These are phyloP conservation scores for Ophiothrix spiculata DNA, from an alignment of 35 echinoderm and acorn worm species.

Conservation along the genomic window DNA sequence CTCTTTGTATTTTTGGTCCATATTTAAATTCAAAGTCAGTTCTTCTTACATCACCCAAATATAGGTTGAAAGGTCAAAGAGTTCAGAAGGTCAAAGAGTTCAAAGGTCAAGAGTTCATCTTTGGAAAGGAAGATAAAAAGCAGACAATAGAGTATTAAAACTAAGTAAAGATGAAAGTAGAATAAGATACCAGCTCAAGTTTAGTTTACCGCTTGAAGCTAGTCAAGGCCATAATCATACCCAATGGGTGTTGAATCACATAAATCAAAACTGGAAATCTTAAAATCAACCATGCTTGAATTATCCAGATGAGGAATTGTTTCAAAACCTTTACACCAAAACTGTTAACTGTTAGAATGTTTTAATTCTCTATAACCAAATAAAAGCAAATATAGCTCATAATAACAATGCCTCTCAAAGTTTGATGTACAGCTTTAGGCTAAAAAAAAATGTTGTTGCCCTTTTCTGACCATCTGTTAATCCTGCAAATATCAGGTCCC, in stretches of 20 bases:
- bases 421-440: too few species aligned
- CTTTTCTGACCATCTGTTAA: too few species aligned
- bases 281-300: neutral
- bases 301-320: too few species aligned
- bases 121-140: slow-evolving; percentile 1
- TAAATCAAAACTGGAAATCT: neutral
- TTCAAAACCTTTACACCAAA: too few species aligned
- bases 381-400: too few species aligned
- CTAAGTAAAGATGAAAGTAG: neutral
- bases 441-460: too few species aligned
- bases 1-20: neutral
- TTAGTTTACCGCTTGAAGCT: neutral
- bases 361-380: too few species aligned
- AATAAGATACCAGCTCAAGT: neutral
- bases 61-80: neutral
- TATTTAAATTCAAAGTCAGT: neutral
- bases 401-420: too few species aligned
- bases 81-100: too few species aligned
- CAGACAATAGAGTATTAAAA: neutral
- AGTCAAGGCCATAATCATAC: neutral
- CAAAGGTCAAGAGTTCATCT: too few species aligned
- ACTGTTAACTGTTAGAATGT: too few species aligned
- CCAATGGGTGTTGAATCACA: neutral
- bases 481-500: too few species aligned
- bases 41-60: neutral